Evolutionary conservation across 2,113 vertebrate genomes (phyloP).

Genomic region (Pangasianodon gigas): DNA sequence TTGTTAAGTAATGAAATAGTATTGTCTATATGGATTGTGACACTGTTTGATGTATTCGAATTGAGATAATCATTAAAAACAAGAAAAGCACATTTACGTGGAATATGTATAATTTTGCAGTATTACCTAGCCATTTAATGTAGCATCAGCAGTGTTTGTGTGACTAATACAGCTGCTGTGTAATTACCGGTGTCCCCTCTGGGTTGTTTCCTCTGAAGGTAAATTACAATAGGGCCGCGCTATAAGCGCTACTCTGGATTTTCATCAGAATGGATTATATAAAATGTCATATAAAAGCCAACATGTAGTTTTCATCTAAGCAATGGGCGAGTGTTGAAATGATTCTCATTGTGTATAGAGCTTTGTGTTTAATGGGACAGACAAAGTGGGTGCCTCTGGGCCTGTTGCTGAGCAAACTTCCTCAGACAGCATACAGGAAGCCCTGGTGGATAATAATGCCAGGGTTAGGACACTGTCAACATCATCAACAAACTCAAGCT

Average conservation of each 20-base stretch:
- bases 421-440: conserved; percentile 8
- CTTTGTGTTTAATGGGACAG: conserved; percentile 14
- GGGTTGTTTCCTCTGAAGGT: conserved; percentile 6
- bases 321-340: conserved; percentile 16
- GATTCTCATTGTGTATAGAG: conserved; percentile 8
- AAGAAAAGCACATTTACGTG: background rate
- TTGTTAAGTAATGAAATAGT: background rate
- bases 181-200: conserved; percentile 16
- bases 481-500: conserved; percentile 2
- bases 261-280: background rate
- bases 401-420: conserved; percentile 23
- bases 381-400: conserved; percentile 8
- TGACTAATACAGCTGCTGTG: conserved; percentile 17
- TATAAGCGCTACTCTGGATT: background rate
- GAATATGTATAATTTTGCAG: background rate
- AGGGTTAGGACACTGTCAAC: background rate
- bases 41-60: background rate
- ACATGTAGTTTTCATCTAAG: conserved; percentile 26
- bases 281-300: background rate
- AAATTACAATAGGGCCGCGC: background rate
- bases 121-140: background rate
- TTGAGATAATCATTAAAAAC: background rate
- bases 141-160: background rate
- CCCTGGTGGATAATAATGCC: conserved; percentile 33
- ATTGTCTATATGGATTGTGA: background rate